Conservation (phyloP, 2,888 invertebrate genomes). For the Erannis defoliaria region DNA sequence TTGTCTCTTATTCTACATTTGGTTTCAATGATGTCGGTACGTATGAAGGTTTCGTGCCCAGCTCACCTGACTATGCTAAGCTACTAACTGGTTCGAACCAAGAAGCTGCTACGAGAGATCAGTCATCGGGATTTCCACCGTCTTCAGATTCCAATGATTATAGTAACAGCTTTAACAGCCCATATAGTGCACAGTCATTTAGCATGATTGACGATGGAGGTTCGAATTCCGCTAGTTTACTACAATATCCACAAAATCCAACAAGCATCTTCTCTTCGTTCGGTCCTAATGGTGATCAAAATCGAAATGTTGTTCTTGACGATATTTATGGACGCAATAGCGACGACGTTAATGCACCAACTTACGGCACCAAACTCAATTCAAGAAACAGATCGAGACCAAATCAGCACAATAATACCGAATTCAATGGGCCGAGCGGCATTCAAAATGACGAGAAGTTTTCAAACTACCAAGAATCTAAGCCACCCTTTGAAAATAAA, state of each 20-base stretch:
- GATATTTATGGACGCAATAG: constrained; percentile 52
- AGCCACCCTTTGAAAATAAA: constrained; percentile 42
- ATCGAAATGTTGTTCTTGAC: constrained; percentile 55
- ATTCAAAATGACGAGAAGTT: constrained; percentile 56
- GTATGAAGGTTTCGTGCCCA: constrained; percentile 77
- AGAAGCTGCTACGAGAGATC: constrained; percentile 70
- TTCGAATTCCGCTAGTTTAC: constrained; percentile 59
- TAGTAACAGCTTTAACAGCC: constrained; percentile 58
- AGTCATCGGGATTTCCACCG: constrained; percentile 77
- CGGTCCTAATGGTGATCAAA: constrained; percentile 56
- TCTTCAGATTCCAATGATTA: constrained; percentile 68
- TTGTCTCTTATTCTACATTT: constrained; percentile 79
- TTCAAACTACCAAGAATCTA: constrained; percentile 47
- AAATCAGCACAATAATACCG: constrained; percentile 62
- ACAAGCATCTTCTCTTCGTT: constrained; percentile 63
- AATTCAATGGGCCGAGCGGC: constrained; percentile 59
- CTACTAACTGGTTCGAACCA: constrained; percentile 63
- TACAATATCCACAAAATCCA: constrained; percentile 64
- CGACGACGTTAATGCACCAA: constrained; percentile 61
- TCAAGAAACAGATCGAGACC: constrained; percentile 62
- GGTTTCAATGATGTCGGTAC: constrained; percentile 79
- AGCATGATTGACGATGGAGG: constrained; percentile 54
- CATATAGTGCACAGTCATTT: constrained; percentile 57
- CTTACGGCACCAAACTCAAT: constrained; percentile 75
- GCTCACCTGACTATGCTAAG: constrained; percentile 74